These are phyloP conservation scores for Aptenodytes patagonicus DNA, from an alignment of 2,113 vertebrate species.

Conservation along the genomic window DNA sequence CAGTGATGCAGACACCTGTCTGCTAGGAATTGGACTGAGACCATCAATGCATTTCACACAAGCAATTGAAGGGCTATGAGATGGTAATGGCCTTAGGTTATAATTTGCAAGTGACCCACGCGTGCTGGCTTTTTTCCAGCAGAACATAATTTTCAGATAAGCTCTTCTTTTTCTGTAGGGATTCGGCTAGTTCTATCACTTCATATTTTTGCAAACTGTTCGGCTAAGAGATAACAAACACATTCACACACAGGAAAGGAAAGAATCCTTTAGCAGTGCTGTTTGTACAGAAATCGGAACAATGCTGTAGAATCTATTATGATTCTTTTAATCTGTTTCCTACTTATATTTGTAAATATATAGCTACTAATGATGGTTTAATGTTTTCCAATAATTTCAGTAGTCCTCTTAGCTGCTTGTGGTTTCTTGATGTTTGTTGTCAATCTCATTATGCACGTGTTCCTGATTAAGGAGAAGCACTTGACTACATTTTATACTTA, in stretches of 20 bases:
- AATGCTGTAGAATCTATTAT: background rate
- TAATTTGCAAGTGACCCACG: constrained; percentile 10
- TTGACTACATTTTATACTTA: background rate
- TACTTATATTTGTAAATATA: background rate
- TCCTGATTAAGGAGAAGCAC: background rate
- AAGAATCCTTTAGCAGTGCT: background rate
- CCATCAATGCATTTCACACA: background rate
- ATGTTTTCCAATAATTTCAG: background rate
- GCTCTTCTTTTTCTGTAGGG: background rate
- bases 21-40: constrained; percentile 16
- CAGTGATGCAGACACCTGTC: constrained; percentile 39
- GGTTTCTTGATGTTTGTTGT: background rate
- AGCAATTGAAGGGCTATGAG: background rate
- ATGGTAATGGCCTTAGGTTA: background rate
- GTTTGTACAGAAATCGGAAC: background rate
- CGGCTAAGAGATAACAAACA: background rate
- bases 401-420: background rate
- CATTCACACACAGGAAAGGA: background rate
- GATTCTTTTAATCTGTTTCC: background rate
- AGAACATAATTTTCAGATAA: constrained; percentile 32
- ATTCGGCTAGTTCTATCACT: background rate
- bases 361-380: background rate
- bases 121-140: background rate
- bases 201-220: constrained; percentile 18
- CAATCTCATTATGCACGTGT: background rate